Conservation (phyloP, 2,888 invertebrate species). For the Drosophila borealis region DNA sequence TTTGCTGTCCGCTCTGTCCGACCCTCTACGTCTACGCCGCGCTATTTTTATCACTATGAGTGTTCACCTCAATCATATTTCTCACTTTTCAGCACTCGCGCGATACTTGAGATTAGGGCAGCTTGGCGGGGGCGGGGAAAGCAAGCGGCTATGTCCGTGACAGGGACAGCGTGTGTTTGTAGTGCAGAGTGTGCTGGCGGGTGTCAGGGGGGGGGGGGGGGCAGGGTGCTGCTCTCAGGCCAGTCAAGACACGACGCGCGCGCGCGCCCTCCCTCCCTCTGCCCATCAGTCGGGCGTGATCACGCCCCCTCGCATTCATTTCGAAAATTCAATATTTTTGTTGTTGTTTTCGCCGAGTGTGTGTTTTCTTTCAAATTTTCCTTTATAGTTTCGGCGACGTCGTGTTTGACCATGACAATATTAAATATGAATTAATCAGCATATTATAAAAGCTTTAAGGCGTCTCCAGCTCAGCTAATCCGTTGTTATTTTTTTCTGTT, state of each 20-base stretch:
- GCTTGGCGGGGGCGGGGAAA: conserved; percentile 8
- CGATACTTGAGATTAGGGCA: conserved; percentile 39
- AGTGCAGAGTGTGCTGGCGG: not conserved
- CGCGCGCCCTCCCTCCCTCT: not conserved
- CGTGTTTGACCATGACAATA: conserved; percentile 74
- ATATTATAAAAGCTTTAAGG: conserved; percentile 50
- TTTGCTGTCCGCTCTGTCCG: conserved; percentile 12
- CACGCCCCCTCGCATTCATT: conserved; percentile 65
- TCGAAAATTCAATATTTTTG: conserved; percentile 44
- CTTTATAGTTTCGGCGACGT: conserved; percentile 54
- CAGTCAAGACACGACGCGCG: conserved; percentile 23
- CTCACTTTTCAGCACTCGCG: conserved; percentile 70
- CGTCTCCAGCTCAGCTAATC: conserved; percentile 35
- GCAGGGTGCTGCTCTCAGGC: not conserved
- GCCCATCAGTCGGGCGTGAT: conserved; percentile 47
- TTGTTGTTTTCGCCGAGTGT: conserved; percentile 8
- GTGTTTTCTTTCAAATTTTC: conserved; percentile 45
- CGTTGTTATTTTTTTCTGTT: conserved; percentile 6
- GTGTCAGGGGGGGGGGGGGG: not conserved
- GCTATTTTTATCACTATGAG: conserved; percentile 74
- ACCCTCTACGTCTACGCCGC: conserved; percentile 41
- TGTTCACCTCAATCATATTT: conserved; percentile 79
- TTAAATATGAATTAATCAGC: conserved; percentile 77
- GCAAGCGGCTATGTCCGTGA: conserved; percentile 43
- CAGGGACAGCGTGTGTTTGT: conserved; percentile 32